These are phyloP conservation scores for Chydorus sphaericus DNA, from an alignment of 2,888 invertebrate species.

Conservation along the genomic window DNA sequence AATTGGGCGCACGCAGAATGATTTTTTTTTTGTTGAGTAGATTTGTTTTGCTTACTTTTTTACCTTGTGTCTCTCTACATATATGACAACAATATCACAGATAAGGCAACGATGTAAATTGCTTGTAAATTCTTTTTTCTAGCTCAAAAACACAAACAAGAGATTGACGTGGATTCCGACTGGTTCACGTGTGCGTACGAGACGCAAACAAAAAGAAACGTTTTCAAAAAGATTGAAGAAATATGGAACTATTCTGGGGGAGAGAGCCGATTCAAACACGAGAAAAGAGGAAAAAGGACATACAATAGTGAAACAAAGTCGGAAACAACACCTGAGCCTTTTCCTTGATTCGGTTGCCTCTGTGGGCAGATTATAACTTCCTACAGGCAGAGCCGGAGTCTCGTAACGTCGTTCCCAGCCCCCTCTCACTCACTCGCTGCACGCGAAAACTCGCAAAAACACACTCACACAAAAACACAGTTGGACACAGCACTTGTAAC, in stretches of 20 bases:
- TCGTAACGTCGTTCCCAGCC: too few relatives aligned
- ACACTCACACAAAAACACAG: not conserved
- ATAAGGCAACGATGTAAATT: conserved; percentile 15
- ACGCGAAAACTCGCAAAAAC: not conserved
- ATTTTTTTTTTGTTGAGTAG: conserved; percentile 5
- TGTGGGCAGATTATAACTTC: not conserved
- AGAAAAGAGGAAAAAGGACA: not conserved
- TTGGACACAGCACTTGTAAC: not conserved
- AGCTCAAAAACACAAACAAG: conserved; percentile 4
- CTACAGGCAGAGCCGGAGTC: not conserved
- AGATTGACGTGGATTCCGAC: not conserved
- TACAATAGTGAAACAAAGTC: conserved; percentile 9
- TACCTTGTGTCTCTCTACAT: conserved; percentile 5
- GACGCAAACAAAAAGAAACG: not conserved
- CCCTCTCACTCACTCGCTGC: not conserved
- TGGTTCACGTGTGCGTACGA: too few relatives aligned
- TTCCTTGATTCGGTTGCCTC: conserved; percentile 12
- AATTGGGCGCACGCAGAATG: not conserved
- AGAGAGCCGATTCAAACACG: not conserved
- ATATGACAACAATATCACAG: conserved; percentile 14
- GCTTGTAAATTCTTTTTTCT: conserved; percentile 13
- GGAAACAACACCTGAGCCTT: conserved; percentile 12
- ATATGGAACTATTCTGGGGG: too few relatives aligned
- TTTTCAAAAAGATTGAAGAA: not conserved
- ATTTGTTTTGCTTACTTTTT: not conserved